phyloP scores from a whole-genome alignment of 2,113 vertebrate genomes.

The Alligator mississippiensis region DNA sequence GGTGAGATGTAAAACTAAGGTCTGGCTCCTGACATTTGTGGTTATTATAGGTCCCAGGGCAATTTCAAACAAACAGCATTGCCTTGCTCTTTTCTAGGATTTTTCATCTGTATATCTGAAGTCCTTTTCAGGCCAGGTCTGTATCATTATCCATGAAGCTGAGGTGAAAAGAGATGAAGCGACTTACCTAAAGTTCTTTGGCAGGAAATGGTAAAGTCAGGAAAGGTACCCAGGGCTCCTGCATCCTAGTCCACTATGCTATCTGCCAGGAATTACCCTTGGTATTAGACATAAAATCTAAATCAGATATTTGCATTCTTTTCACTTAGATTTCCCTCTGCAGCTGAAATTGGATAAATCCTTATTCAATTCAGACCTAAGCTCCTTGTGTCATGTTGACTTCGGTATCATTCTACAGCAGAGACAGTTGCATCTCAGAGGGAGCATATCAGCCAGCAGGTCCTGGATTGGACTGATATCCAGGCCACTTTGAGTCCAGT shows the following conservation, averaged over 20 bases:
- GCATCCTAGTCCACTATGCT: no score
- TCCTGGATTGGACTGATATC: neutral
- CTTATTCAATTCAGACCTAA: neutral
- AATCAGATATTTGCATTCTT: neutral
- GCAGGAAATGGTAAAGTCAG: neutral
- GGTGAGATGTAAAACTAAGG: neutral
- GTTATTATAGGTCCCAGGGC: neutral
- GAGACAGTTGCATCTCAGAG: neutral
- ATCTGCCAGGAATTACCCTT: neutral
- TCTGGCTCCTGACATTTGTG: accelerated
- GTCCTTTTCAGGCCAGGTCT: neutral
- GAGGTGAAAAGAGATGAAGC: neutral
- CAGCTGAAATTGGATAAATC: neutral
- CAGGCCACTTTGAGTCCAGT: neutral
- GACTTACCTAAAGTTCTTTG: neutral
- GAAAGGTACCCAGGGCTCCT: neutral
- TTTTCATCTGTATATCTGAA: neutral
- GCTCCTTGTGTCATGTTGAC: neutral
- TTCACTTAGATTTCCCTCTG: neutral
- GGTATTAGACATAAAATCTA: neutral
- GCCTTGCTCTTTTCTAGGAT: neutral
- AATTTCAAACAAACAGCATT: neutral
- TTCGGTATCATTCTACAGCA: neutral
- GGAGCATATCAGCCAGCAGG: neutral
- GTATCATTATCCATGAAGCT: neutral